Conservation (phyloP, 2,888 invertebrate genomes). For the Parnassius apollo region DNA sequence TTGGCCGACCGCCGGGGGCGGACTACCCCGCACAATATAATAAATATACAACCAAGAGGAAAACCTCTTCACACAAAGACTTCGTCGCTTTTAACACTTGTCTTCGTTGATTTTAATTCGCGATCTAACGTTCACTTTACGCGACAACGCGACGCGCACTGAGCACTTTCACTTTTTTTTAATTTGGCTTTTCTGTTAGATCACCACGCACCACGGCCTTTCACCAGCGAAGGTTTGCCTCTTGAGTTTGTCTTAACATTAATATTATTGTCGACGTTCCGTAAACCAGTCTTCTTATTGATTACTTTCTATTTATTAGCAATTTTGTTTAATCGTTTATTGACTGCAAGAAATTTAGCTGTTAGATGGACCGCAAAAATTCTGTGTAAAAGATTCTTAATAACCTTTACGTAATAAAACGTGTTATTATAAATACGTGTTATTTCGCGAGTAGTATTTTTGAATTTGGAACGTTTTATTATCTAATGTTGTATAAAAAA, state of each 20-base stretch:
- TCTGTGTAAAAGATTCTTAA: too few relatives aligned
- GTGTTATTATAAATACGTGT: too few relatives aligned
- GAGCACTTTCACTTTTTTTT: slow-evolving; percentile 26
- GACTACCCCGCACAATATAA: slow-evolving; percentile 45
- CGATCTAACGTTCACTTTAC: slow-evolving; percentile 10
- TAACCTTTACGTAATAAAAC: too few relatives aligned
- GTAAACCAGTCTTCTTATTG: slow-evolving; percentile 20
- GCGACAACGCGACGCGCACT: slow-evolving; percentile 17
- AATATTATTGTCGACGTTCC: slow-evolving; percentile 26
- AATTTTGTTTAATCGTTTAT: slow-evolving; percentile 1
- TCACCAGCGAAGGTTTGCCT: slow-evolving; percentile 14
- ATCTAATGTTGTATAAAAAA: too few relatives aligned
- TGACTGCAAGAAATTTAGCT: slow-evolving; percentile 13
- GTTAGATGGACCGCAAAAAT: too few relatives aligned
- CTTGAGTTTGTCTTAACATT: slow-evolving; percentile 15
- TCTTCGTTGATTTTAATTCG: slow-evolving; percentile 9
- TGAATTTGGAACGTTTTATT: too few relatives aligned
- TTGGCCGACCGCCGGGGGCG: slow-evolving; percentile 70
- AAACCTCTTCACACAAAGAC: slow-evolving; percentile 42
- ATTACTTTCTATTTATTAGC: slow-evolving; percentile 11
- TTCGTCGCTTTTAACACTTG: slow-evolving; percentile 16
- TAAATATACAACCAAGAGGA: slow-evolving; percentile 54
- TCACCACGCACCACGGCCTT: slow-evolving; percentile 9
- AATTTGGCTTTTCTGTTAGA: slow-evolving; percentile 8
- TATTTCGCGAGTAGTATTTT: too few relatives aligned